Percentiles rank a stretch among this genome's conserved stretches.
Evolutionary conservation across 1,140 invertebrate species (phyloP).

Genomic region (Phymastichus coffea): DNA sequence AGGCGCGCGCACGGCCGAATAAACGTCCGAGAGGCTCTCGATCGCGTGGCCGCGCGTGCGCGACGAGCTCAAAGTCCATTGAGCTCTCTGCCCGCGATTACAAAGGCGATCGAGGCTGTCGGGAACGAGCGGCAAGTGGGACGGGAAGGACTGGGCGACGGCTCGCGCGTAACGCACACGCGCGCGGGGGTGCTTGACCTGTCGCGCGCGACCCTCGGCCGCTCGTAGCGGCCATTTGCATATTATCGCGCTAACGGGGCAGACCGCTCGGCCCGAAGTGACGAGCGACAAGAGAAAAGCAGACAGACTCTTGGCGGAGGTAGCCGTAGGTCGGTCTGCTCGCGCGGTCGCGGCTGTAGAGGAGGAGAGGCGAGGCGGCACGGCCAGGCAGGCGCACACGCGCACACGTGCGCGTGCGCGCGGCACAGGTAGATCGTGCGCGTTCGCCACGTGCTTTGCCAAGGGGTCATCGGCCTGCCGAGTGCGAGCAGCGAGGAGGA

Average conservation of each 20-base stretch:
- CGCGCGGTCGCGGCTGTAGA: no score
- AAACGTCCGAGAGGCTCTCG: constrained; percentile 30
- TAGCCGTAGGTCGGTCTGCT: no score
- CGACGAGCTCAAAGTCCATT: no score
- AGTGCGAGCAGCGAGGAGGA: no score
- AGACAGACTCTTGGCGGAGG: background rate
- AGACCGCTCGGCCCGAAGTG: background rate
- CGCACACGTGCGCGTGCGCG: no score
- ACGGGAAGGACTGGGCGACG: no score
- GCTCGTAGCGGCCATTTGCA: background rate
- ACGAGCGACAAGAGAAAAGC: background rate
- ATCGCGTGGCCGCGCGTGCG: background rate
- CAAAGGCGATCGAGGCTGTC: no score
- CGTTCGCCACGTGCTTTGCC: constrained; percentile 51
- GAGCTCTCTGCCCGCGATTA: no score
- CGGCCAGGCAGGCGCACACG: constrained; percentile 50
- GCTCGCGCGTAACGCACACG: background rate
- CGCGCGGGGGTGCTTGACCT: constrained; percentile 6
- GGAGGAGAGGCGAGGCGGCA: constrained; percentile 47
- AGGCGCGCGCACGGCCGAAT: no score
- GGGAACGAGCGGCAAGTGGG: no score
- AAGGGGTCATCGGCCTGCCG: constrained; percentile 47
- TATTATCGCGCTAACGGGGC: constrained; percentile 6
- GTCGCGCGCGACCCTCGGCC: background rate
- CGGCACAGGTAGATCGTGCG: no score